These are phyloP conservation scores for Polyploca ridens DNA, from an alignment of 2,888 invertebrate genomes.

Conservation along the genomic window DNA sequence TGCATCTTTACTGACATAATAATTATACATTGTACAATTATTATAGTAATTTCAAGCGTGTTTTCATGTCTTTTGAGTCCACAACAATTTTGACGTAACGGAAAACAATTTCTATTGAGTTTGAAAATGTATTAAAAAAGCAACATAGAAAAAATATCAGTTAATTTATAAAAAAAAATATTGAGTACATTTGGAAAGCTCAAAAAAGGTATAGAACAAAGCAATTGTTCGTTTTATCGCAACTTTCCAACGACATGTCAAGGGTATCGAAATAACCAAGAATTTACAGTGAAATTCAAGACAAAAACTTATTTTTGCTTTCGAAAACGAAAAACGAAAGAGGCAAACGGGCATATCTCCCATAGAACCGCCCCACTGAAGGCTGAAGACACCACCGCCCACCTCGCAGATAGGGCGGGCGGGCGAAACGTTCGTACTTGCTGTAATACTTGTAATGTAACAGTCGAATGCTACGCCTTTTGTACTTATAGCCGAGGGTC, in stretches of 20 bases:
- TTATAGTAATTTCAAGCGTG: background rate
- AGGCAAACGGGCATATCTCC: constrained; percentile 18
- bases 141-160: background rate
- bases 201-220: background rate
- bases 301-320: background rate
- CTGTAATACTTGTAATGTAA: constrained; percentile 12
- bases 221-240: background rate
- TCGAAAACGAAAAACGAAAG: constrained; percentile 21
- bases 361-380: constrained; percentile 38
- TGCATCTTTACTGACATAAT: constrained; percentile 2
- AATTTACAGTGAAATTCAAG: background rate
- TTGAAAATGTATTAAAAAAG: background rate
- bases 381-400: constrained; percentile 55
- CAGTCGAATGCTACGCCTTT: constrained; percentile 7
- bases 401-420: constrained; percentile 49
- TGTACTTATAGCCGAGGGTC: constrained; percentile 4
- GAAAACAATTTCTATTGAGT: background rate
- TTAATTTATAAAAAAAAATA: background rate
- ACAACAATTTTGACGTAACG: background rate
- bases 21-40: background rate
- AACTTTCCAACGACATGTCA: background rate
- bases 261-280: background rate
- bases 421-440: constrained; percentile 27
- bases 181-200: background rate
- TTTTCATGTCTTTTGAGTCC: no score